A percentile compares a stretch with the other conserved stretches of the same genome.
Conservation (phyloP, 1,140 invertebrate genomes). For the Panagrolaimus sp. region DNA sequence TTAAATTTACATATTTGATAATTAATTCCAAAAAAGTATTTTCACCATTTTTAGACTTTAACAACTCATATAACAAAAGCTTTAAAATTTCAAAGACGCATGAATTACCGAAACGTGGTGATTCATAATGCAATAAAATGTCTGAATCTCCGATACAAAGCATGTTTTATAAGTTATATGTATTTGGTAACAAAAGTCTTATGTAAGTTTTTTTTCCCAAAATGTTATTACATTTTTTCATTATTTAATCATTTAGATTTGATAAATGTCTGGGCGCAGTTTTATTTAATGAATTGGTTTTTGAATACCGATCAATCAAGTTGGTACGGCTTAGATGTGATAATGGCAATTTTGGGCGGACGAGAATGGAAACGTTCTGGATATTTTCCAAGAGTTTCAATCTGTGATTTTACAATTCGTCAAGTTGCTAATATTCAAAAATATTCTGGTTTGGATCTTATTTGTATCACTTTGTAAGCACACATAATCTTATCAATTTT, state of each 20-base stretch:
- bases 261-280: constrained; percentile 49
- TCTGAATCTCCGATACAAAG: constrained; percentile 51
- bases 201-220: neutral
- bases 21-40: constrained; percentile 28
- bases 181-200: constrained; percentile 30
- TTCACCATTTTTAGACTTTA: constrained; percentile 34
- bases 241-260: constrained; percentile 49
- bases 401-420: constrained; percentile 63
- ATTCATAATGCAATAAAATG: constrained; percentile 49
- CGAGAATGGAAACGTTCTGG: constrained; percentile 56
- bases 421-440: constrained; percentile 60
- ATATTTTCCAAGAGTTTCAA: constrained; percentile 63
- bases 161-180: constrained; percentile 50
- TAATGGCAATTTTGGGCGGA: constrained; percentile 48
- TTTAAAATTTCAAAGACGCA: constrained; percentile 47
- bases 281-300: constrained; percentile 58
- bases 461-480: too few relatives aligned
- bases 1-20: too few relatives aligned
- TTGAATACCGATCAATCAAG: constrained; percentile 50
- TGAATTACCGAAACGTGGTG: constrained; percentile 40
- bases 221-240: constrained; percentile 30
- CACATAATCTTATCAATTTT: too few relatives aligned
- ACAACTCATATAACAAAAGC: constrained; percentile 45
- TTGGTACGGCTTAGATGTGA: constrained; percentile 56
- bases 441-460: constrained; percentile 64